phyloP scores from a whole-genome alignment of 2,113 vertebrate genomes.

The Pterocles orientalis region DNA sequence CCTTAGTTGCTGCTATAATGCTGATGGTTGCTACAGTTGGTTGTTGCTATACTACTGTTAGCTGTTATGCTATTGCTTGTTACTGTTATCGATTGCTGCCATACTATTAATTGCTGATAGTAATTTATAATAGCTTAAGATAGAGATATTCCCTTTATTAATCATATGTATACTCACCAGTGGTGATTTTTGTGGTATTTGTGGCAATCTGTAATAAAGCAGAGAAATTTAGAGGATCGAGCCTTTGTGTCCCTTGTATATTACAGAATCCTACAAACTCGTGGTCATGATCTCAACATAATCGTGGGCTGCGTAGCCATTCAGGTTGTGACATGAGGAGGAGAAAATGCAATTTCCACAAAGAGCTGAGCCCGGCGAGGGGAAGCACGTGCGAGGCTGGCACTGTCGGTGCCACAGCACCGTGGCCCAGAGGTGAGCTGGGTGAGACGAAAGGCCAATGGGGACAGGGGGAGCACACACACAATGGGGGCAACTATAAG shows the following conservation, averaged over 20 bases:
- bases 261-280: background rate
- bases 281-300: fast-evolving
- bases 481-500: background rate
- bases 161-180: background rate
- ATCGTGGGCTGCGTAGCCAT: fast-evolving
- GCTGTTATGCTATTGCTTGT: background rate
- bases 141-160: background rate
- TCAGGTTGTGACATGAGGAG: background rate
- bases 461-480: background rate
- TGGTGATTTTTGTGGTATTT: background rate
- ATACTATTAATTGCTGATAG: background rate
- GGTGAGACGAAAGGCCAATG: background rate
- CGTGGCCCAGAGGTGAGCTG: background rate
- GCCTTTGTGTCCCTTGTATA: background rate
- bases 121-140: background rate
- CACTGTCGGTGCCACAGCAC: fast-evolving
- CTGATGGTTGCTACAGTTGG: background rate
- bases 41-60: background rate
- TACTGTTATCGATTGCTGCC: background rate
- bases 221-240: background rate
- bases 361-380: background rate
- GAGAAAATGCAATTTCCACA: background rate
- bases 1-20: background rate
- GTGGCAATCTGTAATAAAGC: background rate
- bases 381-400: fast-evolving